Evolutionary conservation across 2,888 invertebrate genomes (phyloP), one percentile per base, ranked within the genome.

Genomic region (Adelphocoris suturalis): DNA sequence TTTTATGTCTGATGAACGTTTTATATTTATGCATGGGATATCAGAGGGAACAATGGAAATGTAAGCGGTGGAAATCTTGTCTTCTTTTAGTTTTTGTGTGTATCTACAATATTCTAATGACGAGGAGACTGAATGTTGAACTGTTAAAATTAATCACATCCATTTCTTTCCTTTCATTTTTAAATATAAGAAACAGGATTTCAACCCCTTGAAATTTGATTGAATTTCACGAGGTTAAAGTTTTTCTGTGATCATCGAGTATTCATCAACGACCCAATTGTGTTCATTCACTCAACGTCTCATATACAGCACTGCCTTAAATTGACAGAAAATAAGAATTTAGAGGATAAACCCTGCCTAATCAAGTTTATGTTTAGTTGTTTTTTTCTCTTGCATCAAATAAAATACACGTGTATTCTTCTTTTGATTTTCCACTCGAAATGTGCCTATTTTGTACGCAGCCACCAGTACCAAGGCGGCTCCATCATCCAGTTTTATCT

Each of bases 141-240:
- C 23, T 27, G 68, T 68, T 68, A 23, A 68, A 68, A 68, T 68
- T 68, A 68, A 68, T 68, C 19, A n/a, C 68, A 68, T 68, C 68
- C 68, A 68, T 68, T 68, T 68, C 68, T 68, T 68, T 68, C 68
- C 68, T 68, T 68, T 23, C 68, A 0, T 57, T 16, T n/a, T 19
- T 61, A n/a, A 16, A 19, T 68, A 68, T 27, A 19, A 23, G 68
- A 68, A 23, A 68, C 23, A 23, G 4, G 68, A 68, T 68, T 23
- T 68, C 19, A 0, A 23, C 68, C 68, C 4, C 23, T 3, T 19
- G 68, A 68, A 19, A 23, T 5, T 68, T 12, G 23, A 23, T 0
- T 68, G 23, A 68, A 61, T 61, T 68, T 57, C 19, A 68, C 68
- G 23, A 23, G 12, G 68, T 68, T 37, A 37, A 37, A 37, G 2